Evolutionary conservation across 2,797 vertebrate genomes (phyloP).

Genomic region (Premnoplex brunnescens): DNA sequence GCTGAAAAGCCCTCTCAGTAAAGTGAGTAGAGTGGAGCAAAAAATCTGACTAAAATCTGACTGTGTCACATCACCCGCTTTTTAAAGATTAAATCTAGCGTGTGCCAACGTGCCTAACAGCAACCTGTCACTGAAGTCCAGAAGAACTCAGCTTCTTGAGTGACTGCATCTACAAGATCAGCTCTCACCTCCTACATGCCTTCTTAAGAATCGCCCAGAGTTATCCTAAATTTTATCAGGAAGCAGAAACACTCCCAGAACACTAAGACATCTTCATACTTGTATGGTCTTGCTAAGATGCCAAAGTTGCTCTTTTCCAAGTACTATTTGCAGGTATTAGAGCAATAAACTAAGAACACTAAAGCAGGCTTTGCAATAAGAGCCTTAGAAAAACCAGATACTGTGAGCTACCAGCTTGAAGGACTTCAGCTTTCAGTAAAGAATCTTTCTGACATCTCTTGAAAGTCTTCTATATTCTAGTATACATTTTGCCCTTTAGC

Average conservation of each 20-base stretch:
- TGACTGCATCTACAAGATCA: background rate
- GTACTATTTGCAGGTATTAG: background rate
- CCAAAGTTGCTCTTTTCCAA: background rate
- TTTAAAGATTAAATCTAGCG: constrained; percentile 20
- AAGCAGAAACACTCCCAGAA: background rate
- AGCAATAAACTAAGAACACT: background rate
- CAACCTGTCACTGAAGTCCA: constrained; percentile 13
- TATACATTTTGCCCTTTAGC: background rate
- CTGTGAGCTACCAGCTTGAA: background rate
- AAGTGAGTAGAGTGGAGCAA: background rate
- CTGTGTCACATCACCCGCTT: background rate
- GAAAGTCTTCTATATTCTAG: background rate
- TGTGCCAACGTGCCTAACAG: background rate
- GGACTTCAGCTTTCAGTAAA: background rate
- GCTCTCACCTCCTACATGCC: background rate
- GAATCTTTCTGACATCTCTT: background rate
- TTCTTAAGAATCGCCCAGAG: background rate
- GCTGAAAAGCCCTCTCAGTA: background rate
- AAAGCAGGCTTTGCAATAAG: constrained; percentile 26
- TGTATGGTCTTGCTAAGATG: background rate
- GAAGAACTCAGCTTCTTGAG: background rate
- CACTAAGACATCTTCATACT: background rate
- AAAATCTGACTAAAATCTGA: background rate
- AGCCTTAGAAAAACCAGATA: background rate
- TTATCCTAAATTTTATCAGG: background rate